Base-by-base conservation (phyloP, 2,888 invertebrate genomes). In the Drosophila paranaensis region DNA sequence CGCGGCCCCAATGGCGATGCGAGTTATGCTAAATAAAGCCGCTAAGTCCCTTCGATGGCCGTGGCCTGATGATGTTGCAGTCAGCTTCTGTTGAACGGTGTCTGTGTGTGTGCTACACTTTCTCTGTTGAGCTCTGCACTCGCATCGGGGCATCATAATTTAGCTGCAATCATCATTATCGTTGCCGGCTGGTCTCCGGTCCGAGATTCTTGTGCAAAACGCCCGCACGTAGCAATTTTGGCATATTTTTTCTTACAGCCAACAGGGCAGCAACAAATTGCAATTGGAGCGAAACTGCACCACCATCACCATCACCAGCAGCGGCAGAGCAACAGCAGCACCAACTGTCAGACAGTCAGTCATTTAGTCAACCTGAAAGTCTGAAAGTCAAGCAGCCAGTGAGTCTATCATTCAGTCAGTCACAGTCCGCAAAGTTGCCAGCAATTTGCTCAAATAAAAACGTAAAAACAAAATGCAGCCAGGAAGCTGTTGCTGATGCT, bases 161-260 rank as follows among this genome's bases (percentile, higher is more conserved):
- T 91, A 90, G 90, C 90, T 90, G 91, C 91, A 91, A 91, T 91
- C 91, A 91, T 91, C 91, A 91, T 91, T 91, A 91, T 87, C 90
- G 86, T 88, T 80, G 71, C 55, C 57, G 82, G 77, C 75, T 60
- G 61, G 75, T 76, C 73, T 80, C 72, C 68, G 63, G 30, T 63
- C 43, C 37, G 66, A 70, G 81, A 83, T 88, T 79, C 85, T 74
- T 76, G 65, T 27, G 71, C 72, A 79, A 88, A 87, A 87, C 87
- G 87, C 87, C 87, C 87, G 87, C 87, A 90, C 87, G 87, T 87
- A 89, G 73, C 75, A 82, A 74, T 84, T 89, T 87, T 80, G 79
- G 85, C 68, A 72, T 78, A 65, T 72, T 72, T 60, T 64, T 74
- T 66, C 63, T 55, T 68, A 20, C 48, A 39, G 45, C 39, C 72